A percentile compares a stretch with the other conserved stretches of the same genome.
These are phyloP conservation scores for Apus apus DNA, from an alignment of 2,113 vertebrate genomes.

Conservation along the genomic window DNA sequence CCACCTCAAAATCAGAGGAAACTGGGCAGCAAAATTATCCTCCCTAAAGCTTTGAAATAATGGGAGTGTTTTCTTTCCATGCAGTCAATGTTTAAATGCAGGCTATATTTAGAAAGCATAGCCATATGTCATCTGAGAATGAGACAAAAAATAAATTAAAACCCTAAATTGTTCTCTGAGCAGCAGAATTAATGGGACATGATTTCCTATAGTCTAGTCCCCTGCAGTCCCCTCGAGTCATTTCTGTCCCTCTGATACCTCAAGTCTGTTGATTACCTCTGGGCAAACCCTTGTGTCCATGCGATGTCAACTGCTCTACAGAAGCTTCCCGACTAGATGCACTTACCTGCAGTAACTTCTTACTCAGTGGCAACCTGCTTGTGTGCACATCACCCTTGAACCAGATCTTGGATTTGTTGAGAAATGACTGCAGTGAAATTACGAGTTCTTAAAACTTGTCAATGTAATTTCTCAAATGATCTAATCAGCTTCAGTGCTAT, in stretches of 20 bases:
- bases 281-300: not conserved
- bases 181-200: not conserved
- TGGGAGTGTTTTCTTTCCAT: not conserved
- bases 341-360: not conserved
- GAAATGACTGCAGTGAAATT: rapidly evolving
- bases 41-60: not conserved
- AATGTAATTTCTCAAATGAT: not conserved
- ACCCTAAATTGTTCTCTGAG: not conserved
- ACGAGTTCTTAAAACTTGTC: not conserved
- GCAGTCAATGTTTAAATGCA: not conserved
- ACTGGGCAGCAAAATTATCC: not conserved
- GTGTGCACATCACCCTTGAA: not conserved
- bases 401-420: rapidly evolving
- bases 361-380: not conserved
- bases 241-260: not conserved
- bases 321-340: not conserved
- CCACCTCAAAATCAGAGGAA: not conserved
- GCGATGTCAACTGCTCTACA: not conserved
- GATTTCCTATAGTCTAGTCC: not conserved
- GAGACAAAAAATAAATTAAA: not conserved
- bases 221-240: not conserved
- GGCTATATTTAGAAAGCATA: not conserved
- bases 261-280: not conserved
- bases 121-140: not conserved
- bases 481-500: not conserved